phyloP scores from a whole-genome alignment of 2,113 vertebrate genomes.

The Nycticorax nycticorax region DNA sequence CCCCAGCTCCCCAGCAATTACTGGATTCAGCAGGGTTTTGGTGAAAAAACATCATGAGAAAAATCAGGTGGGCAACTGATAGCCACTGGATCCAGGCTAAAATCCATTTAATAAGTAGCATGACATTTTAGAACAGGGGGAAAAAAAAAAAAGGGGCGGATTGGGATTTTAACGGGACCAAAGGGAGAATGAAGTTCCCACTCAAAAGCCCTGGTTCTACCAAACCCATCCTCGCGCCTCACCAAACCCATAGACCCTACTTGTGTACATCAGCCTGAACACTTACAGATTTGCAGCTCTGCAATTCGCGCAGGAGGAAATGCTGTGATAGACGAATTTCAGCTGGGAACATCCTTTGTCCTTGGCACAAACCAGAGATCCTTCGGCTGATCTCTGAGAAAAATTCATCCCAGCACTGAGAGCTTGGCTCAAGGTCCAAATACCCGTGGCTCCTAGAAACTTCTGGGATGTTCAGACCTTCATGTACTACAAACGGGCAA shows the following conservation, averaged over 20 bases:
- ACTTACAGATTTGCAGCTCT: not conserved
- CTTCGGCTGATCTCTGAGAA: not conserved
- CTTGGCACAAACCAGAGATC: not conserved
- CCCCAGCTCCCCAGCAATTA: not conserved
- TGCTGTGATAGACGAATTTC: fast-evolving
- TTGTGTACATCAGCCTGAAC: not conserved
- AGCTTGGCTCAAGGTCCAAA: not conserved
- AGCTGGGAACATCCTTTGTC: not conserved
- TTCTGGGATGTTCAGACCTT: not conserved
- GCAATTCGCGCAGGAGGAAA: not conserved
- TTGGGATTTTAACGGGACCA: not conserved
- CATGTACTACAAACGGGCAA: not conserved
- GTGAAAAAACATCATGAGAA: not conserved
- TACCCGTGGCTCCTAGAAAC: not conserved
- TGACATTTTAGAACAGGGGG: not conserved
- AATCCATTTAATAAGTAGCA: not conserved
- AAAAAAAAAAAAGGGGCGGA: not conserved
- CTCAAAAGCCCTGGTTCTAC: not conserved
- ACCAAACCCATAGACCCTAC: not conserved
- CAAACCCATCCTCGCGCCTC: not conserved
- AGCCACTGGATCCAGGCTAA: not conserved
- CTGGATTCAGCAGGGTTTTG: not conserved
- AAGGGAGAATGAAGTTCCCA: not conserved
- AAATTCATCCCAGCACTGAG: not conserved
- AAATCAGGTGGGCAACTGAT: not conserved